A percentile compares a stretch with the other conserved stretches of the same genome.
phyloP scores from a whole-genome alignment of 2,888 invertebrate species.

The Pantelozetes paolii region DNA sequence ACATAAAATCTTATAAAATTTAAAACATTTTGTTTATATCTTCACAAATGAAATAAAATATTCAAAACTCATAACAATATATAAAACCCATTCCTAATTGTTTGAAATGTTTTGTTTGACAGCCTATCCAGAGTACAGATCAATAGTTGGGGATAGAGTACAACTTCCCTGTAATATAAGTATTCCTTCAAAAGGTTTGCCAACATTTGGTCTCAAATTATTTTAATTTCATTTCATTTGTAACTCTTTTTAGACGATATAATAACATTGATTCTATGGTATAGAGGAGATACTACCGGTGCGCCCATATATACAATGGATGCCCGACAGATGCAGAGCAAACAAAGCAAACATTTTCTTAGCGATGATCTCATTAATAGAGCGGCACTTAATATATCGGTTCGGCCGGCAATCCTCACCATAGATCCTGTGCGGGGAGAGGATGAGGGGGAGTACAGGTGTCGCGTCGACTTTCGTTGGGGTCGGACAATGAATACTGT shows the following conservation, averaged over 20 bases:
- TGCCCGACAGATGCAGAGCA: constrained; percentile 20
- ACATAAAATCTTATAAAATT: no score
- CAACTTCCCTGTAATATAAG: constrained; percentile 24
- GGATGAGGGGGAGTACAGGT: constrained; percentile 38
- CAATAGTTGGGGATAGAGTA: not conserved
- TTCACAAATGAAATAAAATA: no score
- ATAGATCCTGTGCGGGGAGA: constrained; percentile 34
- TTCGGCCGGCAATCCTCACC: constrained; percentile 1
- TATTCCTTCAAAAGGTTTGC: not conserved
- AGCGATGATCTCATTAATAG: constrained; percentile 15
- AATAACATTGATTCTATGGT: constrained; percentile 38
- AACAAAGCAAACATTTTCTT: constrained; percentile 17
- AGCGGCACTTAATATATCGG: constrained; percentile 16
- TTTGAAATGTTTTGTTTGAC: not conserved
- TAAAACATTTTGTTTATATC: no score
- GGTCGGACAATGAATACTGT: constrained; percentile 23
- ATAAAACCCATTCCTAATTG: no score
- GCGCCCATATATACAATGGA: constrained; percentile 36
- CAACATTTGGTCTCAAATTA: not conserved
- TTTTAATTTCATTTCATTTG: not conserved
- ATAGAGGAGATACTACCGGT: constrained; percentile 31
- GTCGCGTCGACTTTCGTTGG: constrained; percentile 39
- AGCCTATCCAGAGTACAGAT: not conserved
- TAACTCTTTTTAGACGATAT: not conserved
- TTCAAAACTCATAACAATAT: no score